phyloP scores from a whole-genome alignment of 2,113 vertebrate species.

The Gallinago jamesoni region DNA sequence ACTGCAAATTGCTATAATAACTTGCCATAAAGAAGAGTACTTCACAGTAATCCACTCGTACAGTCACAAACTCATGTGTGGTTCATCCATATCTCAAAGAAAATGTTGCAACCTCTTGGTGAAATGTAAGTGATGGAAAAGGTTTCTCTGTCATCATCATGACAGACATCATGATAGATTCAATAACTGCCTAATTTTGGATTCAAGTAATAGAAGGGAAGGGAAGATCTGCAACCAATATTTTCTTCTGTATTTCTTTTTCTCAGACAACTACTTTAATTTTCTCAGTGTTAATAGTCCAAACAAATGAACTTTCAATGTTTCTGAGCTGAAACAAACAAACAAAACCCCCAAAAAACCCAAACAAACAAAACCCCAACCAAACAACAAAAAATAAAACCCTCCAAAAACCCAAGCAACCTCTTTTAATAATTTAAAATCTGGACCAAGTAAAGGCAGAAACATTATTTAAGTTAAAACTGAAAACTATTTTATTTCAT shows the following conservation, averaged over 20 bases:
- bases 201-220: background rate
- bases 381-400: background rate
- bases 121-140: background rate
- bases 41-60: background rate
- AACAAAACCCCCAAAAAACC: too few relatives aligned
- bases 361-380: background rate
- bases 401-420: too few relatives aligned
- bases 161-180: background rate
- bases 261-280: background rate
- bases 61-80: background rate
- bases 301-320: background rate
- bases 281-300: background rate
- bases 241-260: background rate
- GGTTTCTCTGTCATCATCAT: background rate
- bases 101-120: background rate
- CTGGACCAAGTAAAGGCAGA: background rate
- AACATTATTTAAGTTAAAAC: background rate
- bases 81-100: background rate
- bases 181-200: background rate
- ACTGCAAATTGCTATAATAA: background rate
- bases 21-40: background rate
- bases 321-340: background rate
- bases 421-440: background rate
- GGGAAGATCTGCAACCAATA: background rate
- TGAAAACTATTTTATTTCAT: background rate